These are phyloP conservation scores for Microtus richardsoni DNA, from an alignment of 2,113 vertebrate species.

Conservation along the genomic window DNA sequence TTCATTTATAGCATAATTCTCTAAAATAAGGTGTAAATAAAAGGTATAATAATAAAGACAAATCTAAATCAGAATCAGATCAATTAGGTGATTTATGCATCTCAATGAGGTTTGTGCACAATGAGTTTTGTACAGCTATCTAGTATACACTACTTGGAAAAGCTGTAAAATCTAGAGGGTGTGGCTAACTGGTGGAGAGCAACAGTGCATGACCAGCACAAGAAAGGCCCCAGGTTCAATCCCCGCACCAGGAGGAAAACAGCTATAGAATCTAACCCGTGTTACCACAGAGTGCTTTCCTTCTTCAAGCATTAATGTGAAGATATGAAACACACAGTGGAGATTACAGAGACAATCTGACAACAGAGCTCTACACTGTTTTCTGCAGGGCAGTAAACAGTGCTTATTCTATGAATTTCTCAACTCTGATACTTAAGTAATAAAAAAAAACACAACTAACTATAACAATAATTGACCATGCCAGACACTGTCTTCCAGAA, in stretches of 20 bases:
- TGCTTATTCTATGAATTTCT: constrained; percentile 33
- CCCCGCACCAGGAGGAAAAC: not conserved
- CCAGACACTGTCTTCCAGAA: not conserved
- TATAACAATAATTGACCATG: not conserved
- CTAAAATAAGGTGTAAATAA: not conserved
- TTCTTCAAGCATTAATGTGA: not conserved
- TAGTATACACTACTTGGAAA: not conserved
- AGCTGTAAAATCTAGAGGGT: not conserved
- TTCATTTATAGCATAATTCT: not conserved
- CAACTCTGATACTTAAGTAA: constrained; percentile 31
- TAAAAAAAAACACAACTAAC: not conserved
- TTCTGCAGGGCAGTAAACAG: not conserved
- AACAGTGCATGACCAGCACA: not conserved
- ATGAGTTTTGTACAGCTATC: not conserved
- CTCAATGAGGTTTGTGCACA: constrained; percentile 42
- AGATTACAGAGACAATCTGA: not conserved
- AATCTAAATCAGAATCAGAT: constrained; percentile 44
- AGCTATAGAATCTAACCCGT: not conserved
- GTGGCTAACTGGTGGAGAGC: not conserved
- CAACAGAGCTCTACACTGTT: not conserved
- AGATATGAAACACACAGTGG: constrained; percentile 10
- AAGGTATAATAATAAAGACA: constrained; percentile 42
- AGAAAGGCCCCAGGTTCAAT: not conserved
- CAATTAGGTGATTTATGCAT: constrained; percentile 47
- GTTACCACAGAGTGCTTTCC: not conserved